Base-by-base conservation (phyloP, 2,797 vertebrate species). In the Periophthalmus magnuspinnatus region DNA sequence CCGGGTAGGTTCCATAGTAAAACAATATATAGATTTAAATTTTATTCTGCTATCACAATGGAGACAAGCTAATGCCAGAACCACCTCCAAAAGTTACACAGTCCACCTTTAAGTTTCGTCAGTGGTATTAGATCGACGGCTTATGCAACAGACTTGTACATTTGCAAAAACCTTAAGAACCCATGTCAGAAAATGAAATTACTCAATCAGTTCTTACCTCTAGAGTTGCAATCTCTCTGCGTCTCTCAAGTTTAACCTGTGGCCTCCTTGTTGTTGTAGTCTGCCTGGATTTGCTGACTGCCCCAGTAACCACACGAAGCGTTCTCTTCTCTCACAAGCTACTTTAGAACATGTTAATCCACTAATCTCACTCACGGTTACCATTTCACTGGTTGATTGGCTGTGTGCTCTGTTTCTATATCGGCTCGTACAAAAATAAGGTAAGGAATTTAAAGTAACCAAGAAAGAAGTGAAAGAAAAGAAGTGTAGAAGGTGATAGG, bases 301-400 rank as follows among this genome's bases (percentile, higher is more conserved):
- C 66, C 76, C 64, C 17, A 6, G 76, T 76, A 78, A 67, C 82
- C 72, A 69, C 69, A 48, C 78, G 6, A 70, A 76, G 67, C 60
- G 1, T 79, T 81, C 81, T 85, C 79, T 72, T 78, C 80, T 84
- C 77, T 88, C 85, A 81, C 86, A 92, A 92, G 88, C 90, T 88
- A 82, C 84, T 91, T 90, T 87, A 71, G 81, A 77, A 67, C 77
- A 77, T 45, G 81, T 66, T 93, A 92, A 94, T 93, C 91, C 90
- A 84, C 82, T 92, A 91, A 91, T 90, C 89, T 89, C 74, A 80
- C 67, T 81, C 84, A 84, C 79, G 59, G 72, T 84, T 81, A 84
- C 81, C 80, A 67, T 86, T 85, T 87, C 84, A 88, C 85, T 89
- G 86, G 84, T 72, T 88, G 80, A 85, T 79, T 81, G 76, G 75